Evolutionary conservation across 2,113 vertebrate species (phyloP).

Genomic region (Microcebus murinus): DNA sequence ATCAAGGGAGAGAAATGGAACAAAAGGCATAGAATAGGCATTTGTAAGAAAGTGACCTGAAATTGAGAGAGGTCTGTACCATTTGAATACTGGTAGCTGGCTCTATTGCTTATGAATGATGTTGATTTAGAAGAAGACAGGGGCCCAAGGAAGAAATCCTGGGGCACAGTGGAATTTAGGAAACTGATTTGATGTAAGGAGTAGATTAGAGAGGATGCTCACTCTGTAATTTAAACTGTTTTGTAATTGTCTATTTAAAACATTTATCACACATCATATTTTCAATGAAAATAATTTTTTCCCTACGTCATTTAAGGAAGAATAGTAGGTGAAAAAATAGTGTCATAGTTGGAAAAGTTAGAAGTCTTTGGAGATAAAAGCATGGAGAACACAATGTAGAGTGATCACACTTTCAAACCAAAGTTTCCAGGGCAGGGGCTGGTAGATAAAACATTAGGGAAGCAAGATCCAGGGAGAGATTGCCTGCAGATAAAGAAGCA

Average conservation of each 20-base stretch:
- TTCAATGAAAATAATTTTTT: neutral
- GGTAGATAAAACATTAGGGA: neutral
- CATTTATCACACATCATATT: neutral
- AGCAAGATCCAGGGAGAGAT: neutral
- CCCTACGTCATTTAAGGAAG: neutral
- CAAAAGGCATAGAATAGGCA: neutral
- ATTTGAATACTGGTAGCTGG: neutral
- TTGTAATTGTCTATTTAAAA: neutral
- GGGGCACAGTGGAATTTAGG: accelerated
- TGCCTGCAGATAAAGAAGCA: neutral
- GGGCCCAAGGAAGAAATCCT: neutral
- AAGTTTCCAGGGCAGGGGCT: neutral
- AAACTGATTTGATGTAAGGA: neutral
- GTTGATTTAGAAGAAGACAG: neutral
- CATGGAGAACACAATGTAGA: neutral
- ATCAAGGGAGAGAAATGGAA: neutral
- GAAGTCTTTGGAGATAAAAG: accelerated
- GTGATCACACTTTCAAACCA: neutral
- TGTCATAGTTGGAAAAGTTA: neutral
- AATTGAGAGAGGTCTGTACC: neutral
- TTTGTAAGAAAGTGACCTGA: neutral
- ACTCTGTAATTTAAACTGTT: neutral
- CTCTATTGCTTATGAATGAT: neutral
- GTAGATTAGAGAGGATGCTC: neutral
- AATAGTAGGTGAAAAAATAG: neutral